Evolutionary conservation across 2,797 vertebrate genomes (phyloP), one percentile per base, ranked within the genome.

Genomic region (Gouania willdenowi): DNA sequence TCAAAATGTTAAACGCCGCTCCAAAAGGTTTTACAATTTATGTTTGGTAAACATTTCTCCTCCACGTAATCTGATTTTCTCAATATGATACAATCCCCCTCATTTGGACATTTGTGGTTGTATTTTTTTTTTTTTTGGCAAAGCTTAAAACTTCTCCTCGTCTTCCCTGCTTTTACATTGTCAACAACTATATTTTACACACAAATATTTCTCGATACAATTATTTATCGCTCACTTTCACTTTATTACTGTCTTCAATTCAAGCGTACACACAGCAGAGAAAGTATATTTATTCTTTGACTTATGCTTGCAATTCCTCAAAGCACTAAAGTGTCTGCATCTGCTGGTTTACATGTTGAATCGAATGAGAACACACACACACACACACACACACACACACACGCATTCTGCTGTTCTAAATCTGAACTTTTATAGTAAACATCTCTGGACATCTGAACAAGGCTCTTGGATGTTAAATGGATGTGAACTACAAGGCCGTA

Each of bases 381-480:
- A n/a, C n/a, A n/a, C 57, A 67, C 66, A 55, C 30, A 49, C 47
- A 33, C 68, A 75, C 18, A 12, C 56, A 39, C 57, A 18, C 39
- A 58, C 52, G 65, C 50, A 56, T 62, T 56, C 75, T 53, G 72
- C 81, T 81, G 71, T 81, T 83, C 77, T 86, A 82, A 88, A 88
- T 87, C 79, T 81, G 77, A 74, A 70, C 71, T 76, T 87, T 86
- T 81, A 79, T 83, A 79, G 84, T 87, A 89, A 89, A 88, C 86
- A 89, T 61, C 67, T 81, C 13, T 13, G 66, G 80, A 83, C 84
- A 79, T 84, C 75, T 70, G 76, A 81, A 81, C 77, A 57, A 75
- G 76, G 66, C 68, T 80, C 74, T 84, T 71, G 57, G n/a, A n/a
- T 71, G 67, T 26, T 41, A 71, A 75, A 80, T 85, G 74, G 82